Conservation (phyloP, 2,797 vertebrate genomes). For the Gymnoscopelus microlampas region DNA sequence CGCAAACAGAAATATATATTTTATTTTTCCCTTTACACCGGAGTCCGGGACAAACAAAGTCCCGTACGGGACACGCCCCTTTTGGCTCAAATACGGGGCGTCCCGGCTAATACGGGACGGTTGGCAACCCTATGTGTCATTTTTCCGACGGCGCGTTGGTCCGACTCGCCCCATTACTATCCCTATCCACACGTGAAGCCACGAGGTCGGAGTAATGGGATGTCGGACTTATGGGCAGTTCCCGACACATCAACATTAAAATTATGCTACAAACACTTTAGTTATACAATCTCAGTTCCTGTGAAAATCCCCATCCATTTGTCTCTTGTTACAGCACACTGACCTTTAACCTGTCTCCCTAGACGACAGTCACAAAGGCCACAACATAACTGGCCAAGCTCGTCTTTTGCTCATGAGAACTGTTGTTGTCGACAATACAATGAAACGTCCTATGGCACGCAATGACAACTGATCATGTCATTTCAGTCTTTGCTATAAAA, state of each 20-base stretch:
- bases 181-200: no score
- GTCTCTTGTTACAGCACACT: slow-evolving; percentile 32
- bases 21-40: no score
- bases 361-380: slow-evolving; percentile 22
- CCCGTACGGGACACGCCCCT: no score
- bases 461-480: background rate
- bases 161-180: no score
- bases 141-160: no score
- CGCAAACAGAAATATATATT: no score
- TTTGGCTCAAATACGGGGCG: no score
- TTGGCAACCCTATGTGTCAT: no score
- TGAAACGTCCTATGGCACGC: background rate
- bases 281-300: slow-evolving; percentile 17
- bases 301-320: slow-evolving; percentile 57
- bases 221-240: no score
- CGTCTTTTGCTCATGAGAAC: slow-evolving; percentile 26
- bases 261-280: background rate
- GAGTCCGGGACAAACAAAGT: no score
- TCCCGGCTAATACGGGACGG: no score
- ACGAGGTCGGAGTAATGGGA: no score
- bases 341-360: slow-evolving; percentile 57
- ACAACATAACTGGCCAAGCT: slow-evolving; percentile 7
- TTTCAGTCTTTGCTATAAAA: background rate
- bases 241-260: background rate
- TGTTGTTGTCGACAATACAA: background rate